Percentiles rank a stretch among this genome's conserved stretches.
Evolutionary conservation across 2,797 vertebrate species (phyloP).

Genomic region (Spheniscus humboldti): DNA sequence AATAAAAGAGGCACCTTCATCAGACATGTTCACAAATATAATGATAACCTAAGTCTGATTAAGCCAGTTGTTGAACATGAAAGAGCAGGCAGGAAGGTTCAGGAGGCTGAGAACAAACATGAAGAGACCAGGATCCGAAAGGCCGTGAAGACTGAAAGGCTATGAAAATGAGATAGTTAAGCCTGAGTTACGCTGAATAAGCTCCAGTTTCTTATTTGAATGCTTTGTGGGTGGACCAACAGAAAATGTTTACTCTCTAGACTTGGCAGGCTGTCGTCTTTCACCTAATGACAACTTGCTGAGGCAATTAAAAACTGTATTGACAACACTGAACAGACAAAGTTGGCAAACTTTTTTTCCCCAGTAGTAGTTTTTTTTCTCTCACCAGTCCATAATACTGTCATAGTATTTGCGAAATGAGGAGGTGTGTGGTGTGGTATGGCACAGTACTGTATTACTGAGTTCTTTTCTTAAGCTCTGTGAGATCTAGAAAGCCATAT

Average conservation of each 20-base stretch:
- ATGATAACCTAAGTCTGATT: conserved; percentile 1
- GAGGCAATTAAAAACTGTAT: background rate
- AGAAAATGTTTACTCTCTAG: conserved; percentile 15
- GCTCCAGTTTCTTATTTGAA: background rate
- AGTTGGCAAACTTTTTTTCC: background rate
- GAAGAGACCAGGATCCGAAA: background rate
- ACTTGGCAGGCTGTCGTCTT: conserved; percentile 17
- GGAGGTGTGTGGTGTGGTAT: background rate
- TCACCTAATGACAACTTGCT: background rate
- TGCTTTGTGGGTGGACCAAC: background rate
- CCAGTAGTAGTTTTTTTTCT: background rate
- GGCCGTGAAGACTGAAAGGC: background rate
- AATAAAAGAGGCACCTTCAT: conserved; percentile 44
- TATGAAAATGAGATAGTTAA: conserved; percentile 1
- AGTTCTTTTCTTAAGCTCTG: background rate
- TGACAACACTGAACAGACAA: background rate
- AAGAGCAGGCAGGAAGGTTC: background rate
- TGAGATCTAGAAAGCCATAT: background rate
- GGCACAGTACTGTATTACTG: background rate
- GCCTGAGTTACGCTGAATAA: background rate
- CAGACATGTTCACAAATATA: conserved; percentile 38
- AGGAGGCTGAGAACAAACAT: background rate
- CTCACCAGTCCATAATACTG: background rate
- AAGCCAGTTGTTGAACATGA: conserved; percentile 38
- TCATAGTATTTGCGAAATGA: background rate